These are phyloP conservation scores for Calidris pugnax DNA, from an alignment of 2,113 vertebrate species.

Conservation along the genomic window DNA sequence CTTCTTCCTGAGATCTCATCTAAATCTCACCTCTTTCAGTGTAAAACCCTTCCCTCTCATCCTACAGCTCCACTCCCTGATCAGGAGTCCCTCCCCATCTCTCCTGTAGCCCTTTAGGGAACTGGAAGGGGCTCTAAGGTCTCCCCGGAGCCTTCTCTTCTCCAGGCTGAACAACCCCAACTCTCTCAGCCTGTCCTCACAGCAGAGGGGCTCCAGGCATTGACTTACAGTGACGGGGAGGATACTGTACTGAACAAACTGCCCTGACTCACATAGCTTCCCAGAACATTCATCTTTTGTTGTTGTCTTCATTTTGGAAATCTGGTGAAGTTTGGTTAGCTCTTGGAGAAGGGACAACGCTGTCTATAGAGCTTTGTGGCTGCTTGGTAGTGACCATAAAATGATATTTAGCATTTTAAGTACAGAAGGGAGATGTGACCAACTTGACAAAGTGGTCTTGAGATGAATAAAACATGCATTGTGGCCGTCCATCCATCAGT, in stretches of 20 bases:
- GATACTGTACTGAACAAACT: not conserved
- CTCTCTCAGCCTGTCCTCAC: too few relatives aligned
- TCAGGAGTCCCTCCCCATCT: too few relatives aligned
- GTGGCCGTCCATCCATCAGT: not conserved
- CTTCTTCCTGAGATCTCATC: too few relatives aligned
- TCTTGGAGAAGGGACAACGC: not conserved
- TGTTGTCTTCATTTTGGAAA: not conserved
- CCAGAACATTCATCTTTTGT: not conserved
- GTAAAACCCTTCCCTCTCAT: too few relatives aligned
- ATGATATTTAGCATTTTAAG: not conserved
- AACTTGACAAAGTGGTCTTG: slow-evolving; percentile 1
- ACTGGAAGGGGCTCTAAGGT: too few relatives aligned
- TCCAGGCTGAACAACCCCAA: too few relatives aligned
- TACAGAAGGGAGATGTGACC: not conserved
- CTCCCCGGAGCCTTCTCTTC: too few relatives aligned
- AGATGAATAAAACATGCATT: slow-evolving; percentile 17
- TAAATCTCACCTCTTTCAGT: too few relatives aligned
- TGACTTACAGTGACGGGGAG: not conserved
- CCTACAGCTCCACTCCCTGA: too few relatives aligned
- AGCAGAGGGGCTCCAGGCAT: too few relatives aligned
- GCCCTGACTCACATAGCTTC: not conserved
- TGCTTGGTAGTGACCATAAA: not conserved
- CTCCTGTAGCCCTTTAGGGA: too few relatives aligned
- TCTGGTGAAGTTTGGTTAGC: not conserved
- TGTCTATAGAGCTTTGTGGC: not conserved